phyloP scores from a whole-genome alignment of 2,888 invertebrate genomes.

The Patella depressa region DNA sequence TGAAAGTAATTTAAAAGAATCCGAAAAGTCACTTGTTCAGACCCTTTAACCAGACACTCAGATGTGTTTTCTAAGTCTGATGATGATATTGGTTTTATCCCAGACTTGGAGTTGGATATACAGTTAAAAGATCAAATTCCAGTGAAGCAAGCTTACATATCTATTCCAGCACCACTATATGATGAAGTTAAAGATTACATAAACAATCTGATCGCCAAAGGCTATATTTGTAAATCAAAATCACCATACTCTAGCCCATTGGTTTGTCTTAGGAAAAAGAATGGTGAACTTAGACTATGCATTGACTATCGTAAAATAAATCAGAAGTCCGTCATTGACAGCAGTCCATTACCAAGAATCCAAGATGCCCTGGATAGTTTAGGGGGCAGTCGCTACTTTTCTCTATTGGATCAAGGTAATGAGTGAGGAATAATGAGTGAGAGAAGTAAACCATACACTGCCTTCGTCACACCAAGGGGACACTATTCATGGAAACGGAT shows the following conservation, averaged over 20 bases:
- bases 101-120: slow-evolving; percentile 16
- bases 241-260: neutral
- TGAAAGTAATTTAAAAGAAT: neutral
- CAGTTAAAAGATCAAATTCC: neutral
- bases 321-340: slow-evolving; percentile 11
- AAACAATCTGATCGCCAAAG: slow-evolving; percentile 1
- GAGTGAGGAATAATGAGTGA: slow-evolving; percentile 13
- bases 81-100: slow-evolving; percentile 18
- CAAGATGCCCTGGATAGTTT: slow-evolving; percentile 4
- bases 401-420: slow-evolving; percentile 18
- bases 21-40: neutral
- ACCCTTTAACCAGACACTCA: slow-evolving; percentile 3
- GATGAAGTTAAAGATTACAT: slow-evolving; percentile 23
- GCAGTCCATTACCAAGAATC: slow-evolving; percentile 18
- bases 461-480: slow-evolving; percentile 21
- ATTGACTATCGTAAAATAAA: slow-evolving; percentile 20
- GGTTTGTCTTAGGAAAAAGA: slow-evolving; percentile 15
- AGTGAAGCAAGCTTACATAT: slow-evolving; percentile 11
- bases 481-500: slow-evolving; percentile 20
- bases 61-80: slow-evolving; percentile 12
- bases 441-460: slow-evolving; percentile 3
- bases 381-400: slow-evolving; percentile 16
- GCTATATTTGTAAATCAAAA: slow-evolving; percentile 6
- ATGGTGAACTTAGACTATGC: slow-evolving; percentile 19
- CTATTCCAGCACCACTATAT: slow-evolving; percentile 13